Evolutionary conservation across 2,113 vertebrate species (phyloP).

Genomic region (Anarhynchus alexandrinus): DNA sequence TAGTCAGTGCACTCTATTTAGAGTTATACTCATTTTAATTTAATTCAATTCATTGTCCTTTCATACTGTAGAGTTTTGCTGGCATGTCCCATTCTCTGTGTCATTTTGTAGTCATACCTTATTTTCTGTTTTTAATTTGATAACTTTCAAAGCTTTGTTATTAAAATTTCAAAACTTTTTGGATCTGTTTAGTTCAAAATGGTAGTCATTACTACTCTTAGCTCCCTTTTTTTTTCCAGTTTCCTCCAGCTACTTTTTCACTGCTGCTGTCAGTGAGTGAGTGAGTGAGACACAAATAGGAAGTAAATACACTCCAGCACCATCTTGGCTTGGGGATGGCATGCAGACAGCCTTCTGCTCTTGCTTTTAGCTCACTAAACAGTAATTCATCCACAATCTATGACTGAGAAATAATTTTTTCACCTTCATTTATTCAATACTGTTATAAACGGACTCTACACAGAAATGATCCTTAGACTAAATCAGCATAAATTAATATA

Average conservation of each 20-base stretch:
- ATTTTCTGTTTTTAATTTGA: not conserved
- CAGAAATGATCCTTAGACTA: not conserved
- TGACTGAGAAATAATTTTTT: not conserved
- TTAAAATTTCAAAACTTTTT: not conserved
- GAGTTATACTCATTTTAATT: not conserved
- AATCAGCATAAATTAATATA: not conserved
- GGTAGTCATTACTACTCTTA: not conserved
- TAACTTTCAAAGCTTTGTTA: not conserved
- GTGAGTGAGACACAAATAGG: not conserved
- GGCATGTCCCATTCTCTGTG: not conserved
- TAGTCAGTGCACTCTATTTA: not conserved
- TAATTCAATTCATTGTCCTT: not conserved
- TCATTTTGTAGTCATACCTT: not conserved
- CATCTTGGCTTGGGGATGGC: not conserved
- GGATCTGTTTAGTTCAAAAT: slow-evolving; percentile 23
- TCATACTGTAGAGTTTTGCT: not conserved
- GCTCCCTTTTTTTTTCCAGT: not conserved
- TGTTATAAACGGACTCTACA: not conserved
- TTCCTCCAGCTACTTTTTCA: not conserved
- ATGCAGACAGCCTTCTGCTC: not conserved
- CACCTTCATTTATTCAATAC: not conserved
- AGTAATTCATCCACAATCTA: not conserved
- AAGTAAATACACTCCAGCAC: not conserved
- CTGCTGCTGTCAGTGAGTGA: not conserved
- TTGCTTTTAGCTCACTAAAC: not conserved